Percentiles rank a stretch among this genome's conserved stretches.
Evolutionary conservation across 2,888 invertebrate species (phyloP).

Genomic region (Synanthedon formicaeformis): DNA sequence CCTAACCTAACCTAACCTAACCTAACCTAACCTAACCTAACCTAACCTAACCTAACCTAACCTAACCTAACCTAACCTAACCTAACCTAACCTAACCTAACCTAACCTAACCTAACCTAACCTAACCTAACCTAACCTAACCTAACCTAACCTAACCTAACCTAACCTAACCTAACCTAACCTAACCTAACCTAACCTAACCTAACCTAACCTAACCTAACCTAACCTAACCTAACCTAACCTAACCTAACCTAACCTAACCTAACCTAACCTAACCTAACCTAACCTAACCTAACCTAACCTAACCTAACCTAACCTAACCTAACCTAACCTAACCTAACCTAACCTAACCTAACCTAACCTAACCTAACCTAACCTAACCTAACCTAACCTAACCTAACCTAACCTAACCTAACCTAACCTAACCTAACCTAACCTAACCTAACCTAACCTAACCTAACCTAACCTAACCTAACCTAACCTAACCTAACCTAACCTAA

Average conservation of each 20-base stretch:
- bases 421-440: conserved; percentile 3
- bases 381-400: neutral
- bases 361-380: neutral
- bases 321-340: neutral
- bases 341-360: neutral
- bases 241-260: neutral
- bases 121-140: too few species aligned
- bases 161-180: too few species aligned
- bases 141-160: neutral
- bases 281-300: neutral
- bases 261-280: neutral
- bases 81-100: too few species aligned
- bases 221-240: too few species aligned
- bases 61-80: too few species aligned
- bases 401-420: conserved; percentile 1
- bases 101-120: too few species aligned
- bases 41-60: too few species aligned
- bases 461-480: conserved; percentile 1
- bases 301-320: neutral
- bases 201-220: too few species aligned
- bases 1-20: neutral
- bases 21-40: neutral
- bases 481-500: neutral
- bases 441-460: conserved; percentile 2
- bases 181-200: too few species aligned